Conservation (phyloP, 2,797 vertebrate genomes). For the Halcyon smyrnensis region DNA sequence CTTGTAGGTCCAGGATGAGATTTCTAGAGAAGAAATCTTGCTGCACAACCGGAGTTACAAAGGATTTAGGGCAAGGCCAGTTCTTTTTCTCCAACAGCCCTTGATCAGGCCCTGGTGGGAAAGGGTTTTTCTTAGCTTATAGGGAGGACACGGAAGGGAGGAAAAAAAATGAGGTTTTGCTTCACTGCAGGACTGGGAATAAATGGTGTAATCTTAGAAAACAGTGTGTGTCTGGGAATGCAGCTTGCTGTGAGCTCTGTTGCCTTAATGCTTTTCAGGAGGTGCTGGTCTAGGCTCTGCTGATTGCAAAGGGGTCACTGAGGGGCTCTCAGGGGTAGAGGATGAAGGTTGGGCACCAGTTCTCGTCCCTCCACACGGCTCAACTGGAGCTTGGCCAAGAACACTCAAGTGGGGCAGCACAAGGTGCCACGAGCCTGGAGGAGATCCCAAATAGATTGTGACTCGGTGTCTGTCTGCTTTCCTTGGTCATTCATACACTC, state of each 20-base stretch:
- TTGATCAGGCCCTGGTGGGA: not conserved
- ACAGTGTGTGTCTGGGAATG: not conserved
- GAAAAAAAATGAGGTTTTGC: not conserved
- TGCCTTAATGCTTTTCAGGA: not conserved
- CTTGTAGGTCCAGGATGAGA: not conserved
- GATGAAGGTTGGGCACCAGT: not conserved
- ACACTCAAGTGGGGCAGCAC: not conserved
- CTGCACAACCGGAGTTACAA: not conserved
- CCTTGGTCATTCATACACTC: fast-evolving
- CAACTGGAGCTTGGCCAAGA: not conserved
- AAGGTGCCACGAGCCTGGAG: not conserved
- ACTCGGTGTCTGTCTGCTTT: not conserved
- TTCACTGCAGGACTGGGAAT: fast-evolving
- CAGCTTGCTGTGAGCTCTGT: not conserved
- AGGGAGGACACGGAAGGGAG: not conserved
- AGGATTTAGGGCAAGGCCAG: not conserved
- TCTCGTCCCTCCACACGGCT: not conserved
- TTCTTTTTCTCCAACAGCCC: not conserved
- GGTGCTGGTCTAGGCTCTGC: not conserved
- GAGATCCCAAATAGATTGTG: slow-evolving; percentile 8
- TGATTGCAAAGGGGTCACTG: not conserved
- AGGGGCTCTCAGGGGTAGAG: not conserved
- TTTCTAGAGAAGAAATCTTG: not conserved
- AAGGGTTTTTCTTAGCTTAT: not conserved
- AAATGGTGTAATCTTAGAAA: not conserved